Conservation (phyloP, 2,797 vertebrate species). For the Esox lucius region DNA sequence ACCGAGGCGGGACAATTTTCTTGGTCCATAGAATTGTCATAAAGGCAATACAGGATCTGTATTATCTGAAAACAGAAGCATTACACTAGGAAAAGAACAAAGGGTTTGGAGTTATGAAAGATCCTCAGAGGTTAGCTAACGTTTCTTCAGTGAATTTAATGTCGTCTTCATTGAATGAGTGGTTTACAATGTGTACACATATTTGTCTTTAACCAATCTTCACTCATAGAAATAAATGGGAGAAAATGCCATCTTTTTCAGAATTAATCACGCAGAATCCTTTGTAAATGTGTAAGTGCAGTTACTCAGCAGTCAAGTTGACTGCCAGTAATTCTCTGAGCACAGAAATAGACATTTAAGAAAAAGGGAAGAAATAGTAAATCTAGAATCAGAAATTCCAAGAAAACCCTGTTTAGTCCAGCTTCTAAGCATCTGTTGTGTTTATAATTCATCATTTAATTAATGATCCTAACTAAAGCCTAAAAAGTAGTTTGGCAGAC, state of each 20-base stretch:
- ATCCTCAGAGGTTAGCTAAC: background rate
- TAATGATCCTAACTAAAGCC: background rate
- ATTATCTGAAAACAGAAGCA: background rate
- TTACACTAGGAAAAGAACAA: background rate
- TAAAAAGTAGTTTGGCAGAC: background rate
- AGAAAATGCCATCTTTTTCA: background rate
- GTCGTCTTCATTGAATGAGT: background rate
- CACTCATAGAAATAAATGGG: background rate
- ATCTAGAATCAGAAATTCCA: background rate
- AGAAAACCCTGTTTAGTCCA: background rate
- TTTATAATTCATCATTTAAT: background rate
- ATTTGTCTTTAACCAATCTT: background rate
- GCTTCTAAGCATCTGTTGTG: background rate
- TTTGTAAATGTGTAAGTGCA: background rate
- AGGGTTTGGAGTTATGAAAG: background rate
- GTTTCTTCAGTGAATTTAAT: background rate
- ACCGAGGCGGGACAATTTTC: slow-evolving; percentile 46
- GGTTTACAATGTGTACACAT: background rate
- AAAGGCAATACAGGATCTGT: background rate
- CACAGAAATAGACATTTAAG: background rate
- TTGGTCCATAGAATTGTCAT: too few relatives aligned
- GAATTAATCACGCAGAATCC: background rate
- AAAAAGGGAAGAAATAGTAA: background rate
- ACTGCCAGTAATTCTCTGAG: background rate
- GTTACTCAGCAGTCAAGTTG: background rate